Evolutionary conservation across 2,797 vertebrate genomes (phyloP).

Genomic region (Chlorospingus flavigularis): DNA sequence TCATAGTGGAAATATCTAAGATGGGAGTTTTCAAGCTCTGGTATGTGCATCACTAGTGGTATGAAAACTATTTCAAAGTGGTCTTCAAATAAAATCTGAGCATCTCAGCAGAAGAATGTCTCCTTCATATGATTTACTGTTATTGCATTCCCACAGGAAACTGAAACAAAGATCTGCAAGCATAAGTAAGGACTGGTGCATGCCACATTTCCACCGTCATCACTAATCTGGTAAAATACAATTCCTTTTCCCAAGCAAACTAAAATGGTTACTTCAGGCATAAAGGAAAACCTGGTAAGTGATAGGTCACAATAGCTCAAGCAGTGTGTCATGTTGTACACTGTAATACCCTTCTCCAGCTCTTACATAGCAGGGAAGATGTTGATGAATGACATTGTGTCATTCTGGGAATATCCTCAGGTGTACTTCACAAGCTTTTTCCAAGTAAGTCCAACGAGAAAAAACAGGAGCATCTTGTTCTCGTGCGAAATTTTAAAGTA

Average conservation of each 20-base stretch:
- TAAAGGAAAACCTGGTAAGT: background rate
- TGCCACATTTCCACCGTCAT: background rate
- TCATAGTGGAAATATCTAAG: background rate
- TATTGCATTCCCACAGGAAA: background rate
- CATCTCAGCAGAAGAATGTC: background rate
- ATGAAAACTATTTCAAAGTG: conserved; percentile 25
- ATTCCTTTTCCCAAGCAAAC: background rate
- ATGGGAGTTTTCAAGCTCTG: background rate
- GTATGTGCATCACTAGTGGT: background rate
- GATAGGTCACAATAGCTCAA: background rate
- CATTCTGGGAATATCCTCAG: background rate
- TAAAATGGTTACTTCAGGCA: background rate
- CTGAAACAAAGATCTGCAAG: background rate
- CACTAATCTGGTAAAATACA: background rate
- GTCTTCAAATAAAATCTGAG: conserved; percentile 35
- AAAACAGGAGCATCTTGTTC: background rate
- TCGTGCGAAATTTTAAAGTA: background rate
- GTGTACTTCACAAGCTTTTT: background rate
- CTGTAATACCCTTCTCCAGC: background rate
- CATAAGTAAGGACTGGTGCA: fast-evolving
- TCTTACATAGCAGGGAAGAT: background rate
- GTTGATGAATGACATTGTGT: background rate
- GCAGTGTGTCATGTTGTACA: background rate
- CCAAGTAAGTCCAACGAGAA: background rate
- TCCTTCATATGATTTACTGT: background rate